Conservation (phyloP, 2,797 vertebrate genomes). For the Sebastes aleutianus region DNA sequence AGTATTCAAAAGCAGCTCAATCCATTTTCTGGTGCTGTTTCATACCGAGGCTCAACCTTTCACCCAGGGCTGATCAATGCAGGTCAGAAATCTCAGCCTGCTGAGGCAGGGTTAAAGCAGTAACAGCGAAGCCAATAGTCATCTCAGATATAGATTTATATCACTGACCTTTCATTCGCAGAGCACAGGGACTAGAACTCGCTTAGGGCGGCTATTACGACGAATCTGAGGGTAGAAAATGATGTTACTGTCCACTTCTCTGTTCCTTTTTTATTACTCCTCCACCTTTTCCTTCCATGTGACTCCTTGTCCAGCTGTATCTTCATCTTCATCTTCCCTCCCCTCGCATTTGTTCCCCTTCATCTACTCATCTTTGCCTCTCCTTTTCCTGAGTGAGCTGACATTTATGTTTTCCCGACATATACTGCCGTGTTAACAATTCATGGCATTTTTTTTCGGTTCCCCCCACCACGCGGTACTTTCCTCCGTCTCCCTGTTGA, state of each 20-base stretch:
- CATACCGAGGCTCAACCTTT: constrained; percentile 34
- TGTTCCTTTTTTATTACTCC: constrained; percentile 36
- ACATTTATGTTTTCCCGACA: neutral
- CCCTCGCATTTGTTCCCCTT: neutral
- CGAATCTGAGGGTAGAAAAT: constrained; percentile 45
- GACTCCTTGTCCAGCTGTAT: neutral
- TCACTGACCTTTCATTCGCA: constrained; percentile 61
- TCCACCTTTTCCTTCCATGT: neutral
- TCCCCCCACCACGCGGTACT: neutral
- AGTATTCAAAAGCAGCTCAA: constrained; percentile 6
- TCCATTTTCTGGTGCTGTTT: constrained; percentile 46
- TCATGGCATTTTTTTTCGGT: neutral
- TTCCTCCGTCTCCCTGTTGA: neutral
- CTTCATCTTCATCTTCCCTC: neutral
- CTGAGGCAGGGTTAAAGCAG: constrained; percentile 46
- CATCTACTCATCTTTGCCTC: neutral
- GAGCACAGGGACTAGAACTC: constrained; percentile 48
- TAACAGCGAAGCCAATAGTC: constrained; percentile 50
- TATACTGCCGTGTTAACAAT: neutral
- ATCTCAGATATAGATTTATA: constrained; percentile 66
- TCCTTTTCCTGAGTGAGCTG: neutral
- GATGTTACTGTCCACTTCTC: constrained; percentile 28
- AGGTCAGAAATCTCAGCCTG: constrained; percentile 46
- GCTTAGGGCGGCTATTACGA: constrained; percentile 34
- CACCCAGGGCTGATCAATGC: constrained; percentile 50